Base-by-base conservation (phyloP, 2,113 vertebrate genomes). In the Brevimyrus niger region DNA sequence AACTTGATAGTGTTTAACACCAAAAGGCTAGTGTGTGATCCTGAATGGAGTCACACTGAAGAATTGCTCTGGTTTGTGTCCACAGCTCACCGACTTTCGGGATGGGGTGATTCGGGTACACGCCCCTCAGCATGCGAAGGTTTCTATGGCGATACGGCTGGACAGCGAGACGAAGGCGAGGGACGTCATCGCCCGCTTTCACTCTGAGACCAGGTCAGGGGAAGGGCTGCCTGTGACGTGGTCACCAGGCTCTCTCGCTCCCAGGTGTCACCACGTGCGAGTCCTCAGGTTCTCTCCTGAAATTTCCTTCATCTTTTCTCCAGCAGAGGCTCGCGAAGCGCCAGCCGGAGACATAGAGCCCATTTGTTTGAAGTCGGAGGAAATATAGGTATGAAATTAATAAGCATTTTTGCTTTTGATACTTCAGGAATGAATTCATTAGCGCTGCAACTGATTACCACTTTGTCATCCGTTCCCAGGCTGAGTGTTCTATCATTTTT, bases 91-190 rank as follows among this genome's bases (percentile, higher is more conserved):
- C 9, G 97, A 99, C 19, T 95, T 99, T 93, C 96, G 96, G 0
- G 97, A 97, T 50, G 98, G 97, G 13, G 96, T 99, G 92, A 98
- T 99, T 92, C 94, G 97, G 87, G 97, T 99, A 90, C 97, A 98
- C 0, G 98, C 98, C 21, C 98, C 98, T 0, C 94, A 96, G 55
- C 96, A 98, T 90, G 95, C 97, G 3, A 99, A 99, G 95, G 96
- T 99, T 87, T 99, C 98, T 91, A 99, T 97, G 98, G 98, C 97
- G 51, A 98, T 99, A 92, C 97, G 98, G 44, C 96, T 99, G 65
- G 96, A 96, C 87, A 95, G 94, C 90, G 96, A 97, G 90, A 99
- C 95, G 38, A 98, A 94, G 94, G 98, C 96, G 91, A 97, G 93
- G 93, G 97, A 99, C 35, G 96, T 99, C 73, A 94, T 96, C 23